These are phyloP conservation scores for Gymnogyps californianus DNA, from an alignment of 2,113 vertebrate species.

Conservation along the genomic window DNA sequence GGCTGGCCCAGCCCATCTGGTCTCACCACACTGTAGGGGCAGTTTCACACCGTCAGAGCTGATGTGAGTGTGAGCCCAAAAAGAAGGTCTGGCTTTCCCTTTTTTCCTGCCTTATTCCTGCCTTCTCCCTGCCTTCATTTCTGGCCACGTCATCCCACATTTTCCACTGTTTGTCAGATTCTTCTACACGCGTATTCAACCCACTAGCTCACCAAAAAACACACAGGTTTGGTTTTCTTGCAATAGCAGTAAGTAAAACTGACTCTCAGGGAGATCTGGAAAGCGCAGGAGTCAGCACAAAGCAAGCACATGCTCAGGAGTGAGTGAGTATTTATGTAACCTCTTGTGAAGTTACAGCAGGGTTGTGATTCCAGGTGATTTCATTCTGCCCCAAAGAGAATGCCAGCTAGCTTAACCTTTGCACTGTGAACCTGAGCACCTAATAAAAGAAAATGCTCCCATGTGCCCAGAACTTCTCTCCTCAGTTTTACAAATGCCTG, in stretches of 20 bases:
- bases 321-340: background rate
- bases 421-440: background rate
- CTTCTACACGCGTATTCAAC: background rate
- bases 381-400: background rate
- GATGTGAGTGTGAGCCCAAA: background rate
- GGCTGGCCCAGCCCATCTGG: background rate
- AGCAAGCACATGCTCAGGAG: background rate
- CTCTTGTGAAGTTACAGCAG: background rate
- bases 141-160: background rate
- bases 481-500: background rate
- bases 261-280: background rate
- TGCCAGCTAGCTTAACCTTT: background rate
- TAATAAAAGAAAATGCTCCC: background rate
- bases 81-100: background rate
- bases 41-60: background rate
- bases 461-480: background rate
- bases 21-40: background rate
- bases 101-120: background rate
- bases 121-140: background rate
- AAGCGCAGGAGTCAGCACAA: background rate
- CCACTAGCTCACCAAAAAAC: background rate
- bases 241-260: background rate
- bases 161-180: background rate
- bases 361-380: background rate
- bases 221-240: background rate